These are phyloP conservation scores for Actinernus sp. DNA, from an alignment of 92 coral and sea anemone genomes.

Conservation along the genomic window DNA sequence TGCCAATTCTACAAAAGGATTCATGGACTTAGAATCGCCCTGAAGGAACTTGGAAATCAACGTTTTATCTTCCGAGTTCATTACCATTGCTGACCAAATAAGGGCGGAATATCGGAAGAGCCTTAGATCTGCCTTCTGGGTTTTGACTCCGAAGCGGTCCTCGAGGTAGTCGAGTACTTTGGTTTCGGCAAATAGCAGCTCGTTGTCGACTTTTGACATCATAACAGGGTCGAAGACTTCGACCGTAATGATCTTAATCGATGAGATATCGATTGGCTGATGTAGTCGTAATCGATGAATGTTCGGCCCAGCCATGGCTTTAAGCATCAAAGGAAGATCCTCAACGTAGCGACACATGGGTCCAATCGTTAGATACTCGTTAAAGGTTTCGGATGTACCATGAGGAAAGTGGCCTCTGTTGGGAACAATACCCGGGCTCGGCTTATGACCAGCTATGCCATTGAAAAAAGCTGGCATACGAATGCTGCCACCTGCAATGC, in stretches of 20 bases:
- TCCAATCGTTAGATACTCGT: slow-evolving; percentile 84
- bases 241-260: slow-evolving; percentile 67
- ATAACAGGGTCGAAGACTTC: slow-evolving; percentile 62
- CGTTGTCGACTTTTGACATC: slow-evolving; percentile 65
- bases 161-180: slow-evolving; percentile 40
- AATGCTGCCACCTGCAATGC: slow-evolving; percentile 78
- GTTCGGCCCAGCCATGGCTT: slow-evolving; percentile 79
- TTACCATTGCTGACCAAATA: slow-evolving; percentile 79
- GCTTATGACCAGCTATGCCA: slow-evolving; percentile 88
- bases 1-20: slow-evolving; percentile 77
- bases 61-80: slow-evolving; percentile 60
- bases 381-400: slow-evolving; percentile 65
- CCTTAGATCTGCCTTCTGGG: slow-evolving; percentile 40
- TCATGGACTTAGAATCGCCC: slow-evolving; percentile 45
- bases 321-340: slow-evolving; percentile 70
- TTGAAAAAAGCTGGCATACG: slow-evolving; percentile 91
- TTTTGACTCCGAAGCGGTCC: slow-evolving; percentile 49
- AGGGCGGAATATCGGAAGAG: slow-evolving; percentile 74
- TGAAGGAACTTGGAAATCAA: slow-evolving; percentile 61
- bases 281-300: slow-evolving; percentile 60
- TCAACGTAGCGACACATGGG: slow-evolving; percentile 86
- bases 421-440: slow-evolving; percentile 83
- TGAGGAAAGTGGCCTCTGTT: slow-evolving; percentile 82
- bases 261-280: slow-evolving; percentile 69
- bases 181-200: slow-evolving; percentile 39